Percentiles rank a stretch among this genome's conserved stretches.
Conservation (phyloP, 2,113 vertebrate species). For the Silurus meridionalis region DNA sequence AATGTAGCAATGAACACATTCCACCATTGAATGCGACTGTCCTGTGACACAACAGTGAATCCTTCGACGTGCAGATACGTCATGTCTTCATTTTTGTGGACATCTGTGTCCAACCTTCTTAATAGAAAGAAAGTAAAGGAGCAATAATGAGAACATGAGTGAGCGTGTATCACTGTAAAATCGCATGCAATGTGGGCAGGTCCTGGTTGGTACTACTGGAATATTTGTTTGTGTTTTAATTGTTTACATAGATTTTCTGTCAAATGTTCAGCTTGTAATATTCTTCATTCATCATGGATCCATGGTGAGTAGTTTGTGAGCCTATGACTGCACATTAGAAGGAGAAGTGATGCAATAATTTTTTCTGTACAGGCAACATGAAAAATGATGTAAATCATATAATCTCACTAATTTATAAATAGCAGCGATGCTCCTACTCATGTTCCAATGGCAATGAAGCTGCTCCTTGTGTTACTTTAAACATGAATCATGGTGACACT, state of each 20-base stretch:
- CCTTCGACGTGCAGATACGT: not conserved
- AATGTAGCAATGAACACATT: not conserved
- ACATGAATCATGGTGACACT: constrained; percentile 26
- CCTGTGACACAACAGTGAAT: not conserved
- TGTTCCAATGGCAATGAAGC: constrained; percentile 33
- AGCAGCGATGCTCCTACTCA: constrained; percentile 15
- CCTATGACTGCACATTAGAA: constrained; percentile 35
- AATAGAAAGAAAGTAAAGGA: not conserved
- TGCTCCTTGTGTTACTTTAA: constrained; percentile 27
- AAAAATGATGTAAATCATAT: constrained; percentile 21
- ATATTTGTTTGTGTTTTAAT: not conserved
- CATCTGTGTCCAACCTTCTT: not conserved
- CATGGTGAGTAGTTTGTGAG: constrained; percentile 19
- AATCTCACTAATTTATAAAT: constrained; percentile 36
- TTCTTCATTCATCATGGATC: constrained; percentile 29
- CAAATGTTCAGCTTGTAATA: constrained; percentile 33
- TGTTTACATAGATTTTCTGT: constrained; percentile 48
- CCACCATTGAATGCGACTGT: not conserved
- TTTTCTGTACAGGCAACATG: constrained; percentile 29
- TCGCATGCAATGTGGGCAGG: not conserved
- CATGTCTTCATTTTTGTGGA: not conserved
- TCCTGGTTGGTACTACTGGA: not conserved
- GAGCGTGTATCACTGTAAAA: not conserved
- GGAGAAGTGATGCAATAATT: constrained; percentile 6
- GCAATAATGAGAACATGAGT: constrained; percentile 2